A percentile compares a stretch with the other conserved stretches of the same genome.
Evolutionary conservation across 2,797 vertebrate genomes (phyloP).

Genomic region (Phataginus tetradactyla): DNA sequence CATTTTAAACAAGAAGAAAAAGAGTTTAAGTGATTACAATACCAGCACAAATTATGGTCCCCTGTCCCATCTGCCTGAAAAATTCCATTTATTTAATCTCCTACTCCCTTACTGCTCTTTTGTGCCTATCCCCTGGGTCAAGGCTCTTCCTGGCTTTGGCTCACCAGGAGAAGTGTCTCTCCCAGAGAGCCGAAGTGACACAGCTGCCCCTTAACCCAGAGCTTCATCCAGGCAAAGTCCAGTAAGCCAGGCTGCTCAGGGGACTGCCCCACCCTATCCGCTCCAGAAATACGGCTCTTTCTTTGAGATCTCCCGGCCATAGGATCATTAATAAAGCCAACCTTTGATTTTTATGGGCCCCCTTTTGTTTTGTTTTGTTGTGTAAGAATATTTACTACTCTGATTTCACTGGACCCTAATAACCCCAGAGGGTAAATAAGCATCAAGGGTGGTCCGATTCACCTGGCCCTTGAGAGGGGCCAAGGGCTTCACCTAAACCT

Average conservation of each 20-base stretch:
- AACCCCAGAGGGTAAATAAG: background rate
- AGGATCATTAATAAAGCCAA: background rate
- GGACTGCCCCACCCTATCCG: background rate
- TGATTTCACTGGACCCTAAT: background rate
- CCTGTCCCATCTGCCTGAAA: background rate
- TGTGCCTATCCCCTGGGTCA: background rate
- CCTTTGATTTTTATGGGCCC: background rate
- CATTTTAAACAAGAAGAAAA: constrained; percentile 5
- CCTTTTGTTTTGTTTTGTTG: background rate
- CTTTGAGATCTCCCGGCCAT: background rate
- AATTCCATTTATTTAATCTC: background rate
- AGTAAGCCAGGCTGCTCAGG: background rate
- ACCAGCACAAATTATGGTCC: background rate
- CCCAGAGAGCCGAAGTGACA: background rate
- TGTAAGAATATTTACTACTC: background rate
- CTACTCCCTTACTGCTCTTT: background rate
- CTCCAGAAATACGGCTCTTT: background rate
- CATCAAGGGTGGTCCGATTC: background rate
- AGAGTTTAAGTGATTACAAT: background rate
- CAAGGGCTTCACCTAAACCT: background rate
- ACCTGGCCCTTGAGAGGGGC: background rate
- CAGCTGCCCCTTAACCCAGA: background rate
- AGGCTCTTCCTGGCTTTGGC: background rate
- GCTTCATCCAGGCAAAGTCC: background rate
- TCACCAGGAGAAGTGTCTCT: background rate